Conservation (phyloP, 1,140 invertebrate species). For the Lepidostoma basale region DNA sequence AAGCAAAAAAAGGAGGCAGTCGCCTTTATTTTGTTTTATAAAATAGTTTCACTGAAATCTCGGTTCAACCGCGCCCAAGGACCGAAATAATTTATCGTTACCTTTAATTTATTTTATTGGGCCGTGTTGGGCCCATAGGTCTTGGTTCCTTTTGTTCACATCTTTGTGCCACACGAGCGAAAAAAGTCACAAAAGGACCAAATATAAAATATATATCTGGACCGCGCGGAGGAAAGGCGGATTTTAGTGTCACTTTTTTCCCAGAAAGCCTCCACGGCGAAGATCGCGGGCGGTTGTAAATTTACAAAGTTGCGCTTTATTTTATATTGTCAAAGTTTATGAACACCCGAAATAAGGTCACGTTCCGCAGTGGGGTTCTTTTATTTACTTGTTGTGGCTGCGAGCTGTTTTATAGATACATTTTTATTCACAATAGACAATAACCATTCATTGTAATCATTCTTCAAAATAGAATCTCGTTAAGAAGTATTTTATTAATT, state of each 20-base stretch:
- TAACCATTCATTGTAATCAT: no score
- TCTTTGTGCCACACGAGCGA: constrained; percentile 35
- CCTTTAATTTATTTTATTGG: constrained; percentile 45
- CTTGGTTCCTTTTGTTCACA: constrained; percentile 38
- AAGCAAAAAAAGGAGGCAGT: no score
- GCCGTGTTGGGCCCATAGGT: constrained; percentile 33
- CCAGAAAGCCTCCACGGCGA: constrained; percentile 5
- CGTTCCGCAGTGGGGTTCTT: constrained; percentile 21
- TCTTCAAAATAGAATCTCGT: no score
- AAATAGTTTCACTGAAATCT: no score
- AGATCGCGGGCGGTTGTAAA: constrained; percentile 35
- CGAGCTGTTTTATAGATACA: not conserved
- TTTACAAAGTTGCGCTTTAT: constrained; percentile 33
- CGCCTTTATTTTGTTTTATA: no score
- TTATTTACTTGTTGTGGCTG: constrained; percentile 7
- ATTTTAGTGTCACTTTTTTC: constrained; percentile 31
- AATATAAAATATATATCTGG: constrained; percentile 43
- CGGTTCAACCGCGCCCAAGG: constrained; percentile 29
- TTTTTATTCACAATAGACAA: no score
- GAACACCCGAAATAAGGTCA: constrained; percentile 40
- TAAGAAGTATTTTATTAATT: no score
- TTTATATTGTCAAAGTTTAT: constrained; percentile 33
- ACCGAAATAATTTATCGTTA: constrained; percentile 20
- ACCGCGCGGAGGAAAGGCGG: constrained; percentile 20
- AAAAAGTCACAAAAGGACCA: constrained; percentile 36